These are phyloP conservation scores for Cotesia typhae DNA, from an alignment of 1,140 invertebrate genomes.

Conservation along the genomic window DNA sequence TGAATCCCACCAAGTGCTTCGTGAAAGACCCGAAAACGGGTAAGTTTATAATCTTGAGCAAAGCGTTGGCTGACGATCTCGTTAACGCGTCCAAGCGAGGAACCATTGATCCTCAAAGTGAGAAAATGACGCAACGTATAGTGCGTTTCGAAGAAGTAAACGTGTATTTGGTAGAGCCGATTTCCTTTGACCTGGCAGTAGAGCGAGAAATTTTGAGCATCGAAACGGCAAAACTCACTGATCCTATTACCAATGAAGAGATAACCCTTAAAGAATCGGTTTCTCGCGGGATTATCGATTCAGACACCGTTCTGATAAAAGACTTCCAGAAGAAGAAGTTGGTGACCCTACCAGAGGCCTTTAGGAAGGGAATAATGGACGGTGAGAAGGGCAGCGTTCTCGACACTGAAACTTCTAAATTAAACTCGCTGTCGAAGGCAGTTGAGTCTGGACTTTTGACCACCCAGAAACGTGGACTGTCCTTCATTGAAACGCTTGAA, in stretches of 20 bases:
- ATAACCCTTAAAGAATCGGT: slow-evolving; percentile 87
- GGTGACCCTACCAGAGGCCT: slow-evolving; percentile 85
- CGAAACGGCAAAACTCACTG: slow-evolving; percentile 77
- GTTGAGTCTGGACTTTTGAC: slow-evolving; percentile 80
- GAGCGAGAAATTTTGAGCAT: slow-evolving; percentile 78
- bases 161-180: slow-evolving; percentile 76
- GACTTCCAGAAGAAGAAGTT: slow-evolving; percentile 83
- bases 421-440: slow-evolving; percentile 78
- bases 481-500: slow-evolving; percentile 82
- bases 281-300: slow-evolving; percentile 82
- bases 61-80: slow-evolving; percentile 76
- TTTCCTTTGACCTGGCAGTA: slow-evolving; percentile 80
- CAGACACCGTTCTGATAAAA: slow-evolving; percentile 87
- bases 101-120: slow-evolving; percentile 73
- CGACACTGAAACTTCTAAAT: slow-evolving; percentile 81
- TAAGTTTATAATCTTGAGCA: slow-evolving; percentile 75
- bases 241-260: slow-evolving; percentile 75
- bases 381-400: slow-evolving; percentile 85
- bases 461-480: slow-evolving; percentile 79
- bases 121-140: slow-evolving; percentile 69
- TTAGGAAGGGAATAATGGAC: slow-evolving; percentile 86
- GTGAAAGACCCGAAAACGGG: slow-evolving; percentile 81
- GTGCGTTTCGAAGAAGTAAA: slow-evolving; percentile 78
- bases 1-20: slow-evolving; percentile 79
- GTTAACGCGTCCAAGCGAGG: slow-evolving; percentile 75